Evolutionary conservation across 1,140 invertebrate genomes (phyloP).

Genomic region (Bombus cullumanus): DNA sequence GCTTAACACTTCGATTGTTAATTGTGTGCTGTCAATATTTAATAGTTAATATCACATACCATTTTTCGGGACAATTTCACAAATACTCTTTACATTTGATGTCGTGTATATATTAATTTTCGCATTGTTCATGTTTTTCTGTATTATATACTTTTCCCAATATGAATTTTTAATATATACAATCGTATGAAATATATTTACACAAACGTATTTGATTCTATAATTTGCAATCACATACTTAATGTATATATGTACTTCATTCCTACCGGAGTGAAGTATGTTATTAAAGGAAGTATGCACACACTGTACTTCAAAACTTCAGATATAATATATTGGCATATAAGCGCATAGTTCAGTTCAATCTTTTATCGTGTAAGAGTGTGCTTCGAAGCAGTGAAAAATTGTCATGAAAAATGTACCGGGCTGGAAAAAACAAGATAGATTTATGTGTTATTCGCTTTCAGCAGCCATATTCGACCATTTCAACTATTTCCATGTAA

Average conservation of each 20-base stretch:
- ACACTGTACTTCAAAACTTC: neutral
- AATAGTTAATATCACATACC: neutral
- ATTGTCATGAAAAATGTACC: neutral
- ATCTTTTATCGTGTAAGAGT: neutral
- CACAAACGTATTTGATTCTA: neutral
- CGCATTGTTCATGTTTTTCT: no score
- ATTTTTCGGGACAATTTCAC: neutral
- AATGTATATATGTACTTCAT: neutral
- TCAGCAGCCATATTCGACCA: neutral
- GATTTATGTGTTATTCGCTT: slow-evolving; percentile 1
- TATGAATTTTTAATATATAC: neutral
- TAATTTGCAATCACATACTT: neutral
- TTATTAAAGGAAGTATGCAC: neutral
- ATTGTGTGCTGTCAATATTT: neutral
- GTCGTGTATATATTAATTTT: no score
- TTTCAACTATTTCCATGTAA: neutral
- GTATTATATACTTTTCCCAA: neutral
- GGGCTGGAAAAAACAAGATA: neutral
- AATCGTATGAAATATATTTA: neutral
- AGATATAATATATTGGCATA: neutral
- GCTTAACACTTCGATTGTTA: neutral
- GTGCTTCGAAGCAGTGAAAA: neutral
- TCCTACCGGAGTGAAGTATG: neutral
- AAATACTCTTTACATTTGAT: no score
- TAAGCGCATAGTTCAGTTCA: neutral